These are phyloP conservation scores for Rotaria magnacalcarata DNA, from an alignment of 2,888 invertebrate genomes.

Conservation along the genomic window DNA sequence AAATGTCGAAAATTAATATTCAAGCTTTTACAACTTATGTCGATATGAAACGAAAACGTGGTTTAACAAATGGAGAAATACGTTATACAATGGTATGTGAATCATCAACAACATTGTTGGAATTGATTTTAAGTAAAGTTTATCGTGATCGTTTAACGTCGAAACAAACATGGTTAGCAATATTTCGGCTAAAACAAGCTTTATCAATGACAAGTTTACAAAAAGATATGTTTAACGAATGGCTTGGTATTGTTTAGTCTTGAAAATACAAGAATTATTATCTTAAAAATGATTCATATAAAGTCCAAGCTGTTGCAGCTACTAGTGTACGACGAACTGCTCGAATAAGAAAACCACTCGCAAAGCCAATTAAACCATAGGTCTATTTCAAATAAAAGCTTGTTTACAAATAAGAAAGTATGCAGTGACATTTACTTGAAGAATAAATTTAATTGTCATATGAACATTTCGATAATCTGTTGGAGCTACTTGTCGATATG, in stretches of 20 bases:
- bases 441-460: neutral
- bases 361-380: neutral
- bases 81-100: conserved; percentile 18
- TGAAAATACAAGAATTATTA: neutral
- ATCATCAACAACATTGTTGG: neutral
- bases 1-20: neutral
- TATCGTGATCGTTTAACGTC: neutral
- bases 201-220: neutral
- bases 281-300: conserved; percentile 2
- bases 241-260: neutral
- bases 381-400: neutral
- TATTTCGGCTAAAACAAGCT: conserved; percentile 4
- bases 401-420: neutral
- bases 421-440: neutral
- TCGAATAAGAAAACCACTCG: neutral
- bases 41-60: neutral
- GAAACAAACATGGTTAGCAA: neutral
- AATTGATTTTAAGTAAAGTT: conserved; percentile 9
- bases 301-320: conserved; percentile 24
- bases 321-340: neutral
- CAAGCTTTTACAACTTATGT: neutral
- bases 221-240: conserved; percentile 34
- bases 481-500: conserved; percentile 34
- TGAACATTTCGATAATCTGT: neutral
- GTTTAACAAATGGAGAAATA: conserved; percentile 33